Conservation (phyloP, 1,140 invertebrate species). For the Tyrophagus putrescentiae region DNA sequence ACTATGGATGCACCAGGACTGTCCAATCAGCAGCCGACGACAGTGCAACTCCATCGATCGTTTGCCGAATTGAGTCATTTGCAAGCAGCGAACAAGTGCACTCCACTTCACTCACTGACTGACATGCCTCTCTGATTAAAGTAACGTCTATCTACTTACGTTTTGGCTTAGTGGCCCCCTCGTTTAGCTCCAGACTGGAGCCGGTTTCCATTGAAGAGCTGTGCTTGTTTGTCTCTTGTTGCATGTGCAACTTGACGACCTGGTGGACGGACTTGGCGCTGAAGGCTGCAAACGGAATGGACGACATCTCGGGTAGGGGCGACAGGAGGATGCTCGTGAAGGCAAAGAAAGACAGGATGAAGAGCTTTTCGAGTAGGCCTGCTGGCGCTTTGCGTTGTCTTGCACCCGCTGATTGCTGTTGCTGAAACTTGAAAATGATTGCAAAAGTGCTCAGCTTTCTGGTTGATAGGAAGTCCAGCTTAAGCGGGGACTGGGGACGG, state of each 20-base stretch:
- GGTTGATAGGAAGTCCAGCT: no score
- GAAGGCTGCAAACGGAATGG: slow-evolving; percentile 23
- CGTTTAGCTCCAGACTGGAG: background rate
- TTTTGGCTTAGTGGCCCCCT: background rate
- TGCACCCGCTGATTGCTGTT: no score
- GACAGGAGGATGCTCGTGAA: no score
- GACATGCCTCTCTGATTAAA: background rate
- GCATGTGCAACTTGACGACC: slow-evolving; percentile 10
- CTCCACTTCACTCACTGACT: background rate
- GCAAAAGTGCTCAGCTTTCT: no score
- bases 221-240: slow-evolving; percentile 8
- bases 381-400: no score
- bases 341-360: no score
- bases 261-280: slow-evolving; percentile 24
- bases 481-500: no score
- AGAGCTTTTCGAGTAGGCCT: background rate
- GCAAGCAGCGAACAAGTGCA: background rate
- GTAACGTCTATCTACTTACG: background rate
- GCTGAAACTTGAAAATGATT: no score
- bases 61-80: background rate
- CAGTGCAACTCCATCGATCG: background rate
- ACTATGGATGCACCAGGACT: no score
- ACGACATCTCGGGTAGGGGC: slow-evolving; percentile 25
- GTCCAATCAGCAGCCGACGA: no score
- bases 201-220: background rate